These are phyloP conservation scores for Peromyscus melanophrys DNA, from an alignment of 2,797 vertebrate species.

Conservation along the genomic window DNA sequence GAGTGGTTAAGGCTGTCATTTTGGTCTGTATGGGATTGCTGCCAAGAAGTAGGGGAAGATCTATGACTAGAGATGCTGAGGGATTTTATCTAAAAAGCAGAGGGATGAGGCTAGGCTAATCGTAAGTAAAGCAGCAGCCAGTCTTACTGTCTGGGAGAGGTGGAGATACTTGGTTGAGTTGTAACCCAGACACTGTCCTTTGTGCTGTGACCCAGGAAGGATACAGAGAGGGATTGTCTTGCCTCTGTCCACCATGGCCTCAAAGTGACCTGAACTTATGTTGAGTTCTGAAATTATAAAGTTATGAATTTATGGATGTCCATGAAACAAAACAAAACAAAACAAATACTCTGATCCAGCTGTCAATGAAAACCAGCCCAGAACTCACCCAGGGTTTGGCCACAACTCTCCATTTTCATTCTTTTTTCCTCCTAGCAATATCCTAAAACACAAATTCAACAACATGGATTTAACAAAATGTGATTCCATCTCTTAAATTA, in stretches of 20 bases:
- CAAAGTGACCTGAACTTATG: background rate
- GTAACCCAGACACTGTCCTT: background rate
- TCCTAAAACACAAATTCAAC: background rate
- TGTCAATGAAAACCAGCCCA: background rate
- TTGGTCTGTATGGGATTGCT: background rate
- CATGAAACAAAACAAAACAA: background rate
- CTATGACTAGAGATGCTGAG: background rate
- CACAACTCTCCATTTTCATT: background rate
- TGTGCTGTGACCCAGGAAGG: background rate
- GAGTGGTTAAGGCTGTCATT: background rate
- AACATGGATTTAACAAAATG: background rate
- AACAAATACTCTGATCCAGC: background rate
- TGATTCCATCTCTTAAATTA: background rate
- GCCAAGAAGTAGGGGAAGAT: background rate
- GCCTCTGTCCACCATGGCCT: background rate
- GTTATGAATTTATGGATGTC: background rate
- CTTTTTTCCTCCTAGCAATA: background rate
- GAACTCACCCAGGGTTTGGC: background rate
- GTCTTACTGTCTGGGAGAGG: background rate
- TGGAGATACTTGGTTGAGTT: background rate
- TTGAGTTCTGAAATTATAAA: background rate
- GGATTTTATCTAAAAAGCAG: background rate
- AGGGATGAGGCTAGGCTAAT: background rate
- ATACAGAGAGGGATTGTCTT: background rate
- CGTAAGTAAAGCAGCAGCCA: background rate